Evolutionary conservation across 2,113 vertebrate species (phyloP).

Genomic region (Indicator maculatus): DNA sequence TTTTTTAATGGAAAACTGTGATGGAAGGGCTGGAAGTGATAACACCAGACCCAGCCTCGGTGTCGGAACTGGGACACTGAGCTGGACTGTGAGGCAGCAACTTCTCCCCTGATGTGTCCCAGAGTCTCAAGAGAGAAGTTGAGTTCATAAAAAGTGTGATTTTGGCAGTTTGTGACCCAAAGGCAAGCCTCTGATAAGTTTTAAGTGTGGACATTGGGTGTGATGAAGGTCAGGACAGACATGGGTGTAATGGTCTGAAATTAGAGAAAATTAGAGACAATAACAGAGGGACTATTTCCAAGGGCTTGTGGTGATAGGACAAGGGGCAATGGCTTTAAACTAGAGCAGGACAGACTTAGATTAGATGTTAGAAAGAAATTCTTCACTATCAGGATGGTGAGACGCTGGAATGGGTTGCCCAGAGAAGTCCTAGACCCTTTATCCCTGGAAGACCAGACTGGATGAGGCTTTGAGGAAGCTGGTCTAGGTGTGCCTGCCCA

Average conservation of each 20-base stretch:
- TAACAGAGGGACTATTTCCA: no score
- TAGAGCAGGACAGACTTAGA: no score
- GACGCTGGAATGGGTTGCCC: no score
- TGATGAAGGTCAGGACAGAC: not conserved
- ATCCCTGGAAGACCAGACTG: no score
- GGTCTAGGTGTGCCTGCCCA: no score
- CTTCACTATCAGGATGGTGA: no score
- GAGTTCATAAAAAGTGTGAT: not conserved
- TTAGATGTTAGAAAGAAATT: no score
- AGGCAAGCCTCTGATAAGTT: not conserved
- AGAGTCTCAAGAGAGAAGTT: not conserved
- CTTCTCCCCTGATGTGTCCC: not conserved
- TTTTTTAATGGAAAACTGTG: not conserved
- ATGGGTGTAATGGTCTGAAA: not conserved
- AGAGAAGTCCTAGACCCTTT: no score
- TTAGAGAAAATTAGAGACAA: no score
- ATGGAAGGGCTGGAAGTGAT: not conserved
- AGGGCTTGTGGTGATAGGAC: no score
- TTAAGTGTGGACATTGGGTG: not conserved
- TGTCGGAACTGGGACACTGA: not conserved
- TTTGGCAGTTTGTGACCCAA: not conserved
- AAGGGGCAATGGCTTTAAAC: no score
- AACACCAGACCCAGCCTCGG: not conserved
- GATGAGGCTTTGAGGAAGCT: no score
- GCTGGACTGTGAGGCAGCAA: not conserved